Evolutionary conservation across 2,113 vertebrate genomes (phyloP), one percentile per base, ranked within the genome.

Genomic region (Peromyscus maniculatus): DNA sequence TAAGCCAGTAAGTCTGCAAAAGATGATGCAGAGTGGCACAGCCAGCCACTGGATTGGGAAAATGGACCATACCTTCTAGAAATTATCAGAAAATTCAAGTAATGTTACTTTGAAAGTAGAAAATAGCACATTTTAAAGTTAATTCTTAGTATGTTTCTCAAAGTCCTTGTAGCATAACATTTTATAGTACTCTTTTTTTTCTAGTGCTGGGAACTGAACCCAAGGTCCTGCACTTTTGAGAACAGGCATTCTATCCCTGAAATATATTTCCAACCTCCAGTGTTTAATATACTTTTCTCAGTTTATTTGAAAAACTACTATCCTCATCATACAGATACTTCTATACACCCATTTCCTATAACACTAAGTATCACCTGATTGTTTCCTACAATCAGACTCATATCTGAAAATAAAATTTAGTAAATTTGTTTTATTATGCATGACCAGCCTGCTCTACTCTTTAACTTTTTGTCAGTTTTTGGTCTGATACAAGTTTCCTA

Each of bases 271-370:
- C 16, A 59, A 19, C 24, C 22, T 75, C 52, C n/a, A 59, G 24
- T 78, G 90, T 98, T 98, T 97, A 97, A 95, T 88, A 97, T 79
- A 92, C 96, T 98, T 98, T 98, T 97, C 88, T 98, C 39, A 0
- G 91, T 98, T 98, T 98, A 98, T 96, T 92, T 98, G 86, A 90
- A 94, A 95, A 97, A 98, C 98, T 98, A 98, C 97, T 98, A 97
- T 84, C 89, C 91, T 97, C 93, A 98, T 98, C 96, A 97, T 97
- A 91, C 72, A 94, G 93, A 98, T 97, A 93, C 67, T 84, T 98
- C 90, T 28, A 0, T 96, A 96, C 64, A 93, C 97, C 94, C 97
- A 98, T 98, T 98, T 98, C 96, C 97, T 98, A 15, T 98, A 98
- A 98, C 98, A 97, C 93, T 94, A 98, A 94, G 96, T 57, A 83